These are phyloP conservation scores for Drosophila fuyamai DNA, from an alignment of 1,140 invertebrate species.

Conservation along the genomic window DNA sequence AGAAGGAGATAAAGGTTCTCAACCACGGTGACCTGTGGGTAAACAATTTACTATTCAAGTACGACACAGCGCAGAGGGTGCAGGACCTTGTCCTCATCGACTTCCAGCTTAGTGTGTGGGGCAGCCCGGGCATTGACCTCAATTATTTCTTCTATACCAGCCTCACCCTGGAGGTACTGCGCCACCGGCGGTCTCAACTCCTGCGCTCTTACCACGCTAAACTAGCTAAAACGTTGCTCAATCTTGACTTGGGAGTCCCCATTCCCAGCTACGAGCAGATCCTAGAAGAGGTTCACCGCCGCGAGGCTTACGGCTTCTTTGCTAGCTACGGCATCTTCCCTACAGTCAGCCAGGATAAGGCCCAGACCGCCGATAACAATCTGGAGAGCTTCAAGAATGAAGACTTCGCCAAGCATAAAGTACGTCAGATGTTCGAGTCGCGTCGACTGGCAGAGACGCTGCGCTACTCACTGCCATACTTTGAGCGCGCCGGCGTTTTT, in stretches of 20 bases:
- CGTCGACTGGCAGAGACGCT: conserved; percentile 59
- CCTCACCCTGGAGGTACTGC: conserved; percentile 64
- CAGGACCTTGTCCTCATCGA: conserved; percentile 70
- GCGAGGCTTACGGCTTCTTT: conserved; percentile 76
- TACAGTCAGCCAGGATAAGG: conserved; percentile 70
- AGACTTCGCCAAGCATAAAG: conserved; percentile 70
- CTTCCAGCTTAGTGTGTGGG: conserved; percentile 72
- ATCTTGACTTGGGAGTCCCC: conserved; percentile 46
- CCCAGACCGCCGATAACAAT: conserved; percentile 63
- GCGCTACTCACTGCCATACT: conserved; percentile 67
- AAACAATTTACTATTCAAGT: conserved; percentile 89
- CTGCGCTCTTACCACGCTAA: conserved; percentile 73
- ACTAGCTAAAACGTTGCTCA: conserved; percentile 73
- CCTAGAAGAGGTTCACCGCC: conserved; percentile 71
- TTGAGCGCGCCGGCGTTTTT: conserved; percentile 65
- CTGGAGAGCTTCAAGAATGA: conserved; percentile 69
- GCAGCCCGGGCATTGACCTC: conserved; percentile 78
- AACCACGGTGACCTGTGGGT: conserved; percentile 89
- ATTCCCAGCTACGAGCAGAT: conserved; percentile 81
- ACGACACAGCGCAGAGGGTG: conserved; percentile 57
- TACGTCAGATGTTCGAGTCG: conserved; percentile 65
- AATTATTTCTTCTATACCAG: conserved; percentile 83
- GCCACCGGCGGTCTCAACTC: conserved; percentile 75
- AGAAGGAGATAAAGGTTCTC: conserved; percentile 85
- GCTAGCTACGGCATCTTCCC: conserved; percentile 74